phyloP scores from a whole-genome alignment of 2,888 invertebrate species.

The Abrostola tripartita region DNA sequence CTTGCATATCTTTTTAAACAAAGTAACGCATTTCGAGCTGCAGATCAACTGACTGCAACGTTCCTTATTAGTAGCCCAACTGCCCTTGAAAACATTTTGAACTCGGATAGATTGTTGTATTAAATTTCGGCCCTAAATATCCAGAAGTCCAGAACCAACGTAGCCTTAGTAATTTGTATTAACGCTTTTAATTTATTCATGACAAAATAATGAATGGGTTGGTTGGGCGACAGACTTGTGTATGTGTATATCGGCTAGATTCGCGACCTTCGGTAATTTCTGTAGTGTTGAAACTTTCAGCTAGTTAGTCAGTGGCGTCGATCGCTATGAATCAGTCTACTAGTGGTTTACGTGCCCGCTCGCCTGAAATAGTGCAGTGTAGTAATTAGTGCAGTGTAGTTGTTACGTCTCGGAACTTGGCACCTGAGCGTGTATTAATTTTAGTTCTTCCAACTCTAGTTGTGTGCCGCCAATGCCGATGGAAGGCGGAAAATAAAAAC shows the following conservation, averaged over 20 bases:
- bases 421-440: constrained; percentile 64
- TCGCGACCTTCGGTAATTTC: constrained; percentile 76
- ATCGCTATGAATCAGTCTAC: constrained; percentile 80
- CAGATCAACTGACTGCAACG: constrained; percentile 2
- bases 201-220: constrained; percentile 48
- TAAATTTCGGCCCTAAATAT: constrained; percentile 27
- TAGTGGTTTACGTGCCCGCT: constrained; percentile 74
- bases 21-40: constrained; percentile 25
- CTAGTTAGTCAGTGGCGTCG: constrained; percentile 62
- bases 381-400: constrained; percentile 71
- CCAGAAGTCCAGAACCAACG: constrained; percentile 38
- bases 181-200: constrained; percentile 43
- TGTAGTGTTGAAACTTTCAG: constrained; percentile 79
- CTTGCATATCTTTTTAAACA: neutral
- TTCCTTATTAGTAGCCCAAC: constrained; percentile 5
- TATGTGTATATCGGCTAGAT: constrained; percentile 50
- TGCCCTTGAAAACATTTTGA: constrained; percentile 22
- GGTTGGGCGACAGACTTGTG: constrained; percentile 36
- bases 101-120: constrained; percentile 26
- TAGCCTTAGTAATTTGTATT: constrained; percentile 31
- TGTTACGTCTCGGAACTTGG: constrained; percentile 70
- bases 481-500: constrained; percentile 42
- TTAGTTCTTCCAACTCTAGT: constrained; percentile 50
- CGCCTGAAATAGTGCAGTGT: constrained; percentile 80
- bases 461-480: constrained; percentile 32